A percentile compares a stretch with the other conserved stretches of the same genome.
Evolutionary conservation across 1,140 invertebrate genomes (phyloP).

Genomic region (Berghia stephanieae): DNA sequence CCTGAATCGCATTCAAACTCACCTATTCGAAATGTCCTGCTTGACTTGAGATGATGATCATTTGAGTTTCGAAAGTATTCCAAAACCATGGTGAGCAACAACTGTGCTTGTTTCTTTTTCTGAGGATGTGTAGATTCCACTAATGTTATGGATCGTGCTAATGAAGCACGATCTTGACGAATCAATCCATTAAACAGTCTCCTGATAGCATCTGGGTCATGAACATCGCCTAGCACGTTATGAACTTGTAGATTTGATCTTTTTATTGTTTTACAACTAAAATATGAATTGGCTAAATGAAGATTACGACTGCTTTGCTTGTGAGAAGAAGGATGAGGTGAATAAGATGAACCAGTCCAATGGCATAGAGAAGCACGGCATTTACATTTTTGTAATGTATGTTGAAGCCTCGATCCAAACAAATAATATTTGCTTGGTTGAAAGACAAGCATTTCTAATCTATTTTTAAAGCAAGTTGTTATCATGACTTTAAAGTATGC

Average conservation of each 20-base stretch:
- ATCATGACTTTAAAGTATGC: too few species aligned
- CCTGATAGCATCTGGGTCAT: constrained; percentile 28
- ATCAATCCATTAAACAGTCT: constrained; percentile 60
- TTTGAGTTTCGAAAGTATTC: constrained; percentile 55
- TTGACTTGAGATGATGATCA: constrained; percentile 40
- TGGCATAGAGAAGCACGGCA: too few species aligned
- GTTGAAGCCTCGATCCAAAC: too few species aligned
- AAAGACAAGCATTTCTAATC: too few species aligned
- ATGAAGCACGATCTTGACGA: constrained; percentile 58
- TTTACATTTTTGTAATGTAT: too few species aligned
- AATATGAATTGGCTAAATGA: too few species aligned
- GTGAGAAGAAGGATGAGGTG: too few species aligned
- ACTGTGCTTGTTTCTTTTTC: constrained; percentile 67
- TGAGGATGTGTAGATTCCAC: constrained; percentile 69
- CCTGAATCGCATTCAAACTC: constrained; percentile 6
- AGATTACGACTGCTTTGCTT: too few species aligned
- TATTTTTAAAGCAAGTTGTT: too few species aligned
- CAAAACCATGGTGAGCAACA: constrained; percentile 67
- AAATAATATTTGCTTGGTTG: too few species aligned
- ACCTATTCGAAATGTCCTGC: constrained; percentile 69
- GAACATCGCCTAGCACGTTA: constrained; percentile 22
- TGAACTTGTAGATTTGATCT: constrained; percentile 17
- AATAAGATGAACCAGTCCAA: too few species aligned
- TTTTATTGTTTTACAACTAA: too few species aligned
- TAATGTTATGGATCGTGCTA: constrained; percentile 71